Percentiles rank a stretch among this genome's conserved stretches.
phyloP scores from a whole-genome alignment of 2,797 vertebrate species.

The Anguilla pacifica region DNA sequence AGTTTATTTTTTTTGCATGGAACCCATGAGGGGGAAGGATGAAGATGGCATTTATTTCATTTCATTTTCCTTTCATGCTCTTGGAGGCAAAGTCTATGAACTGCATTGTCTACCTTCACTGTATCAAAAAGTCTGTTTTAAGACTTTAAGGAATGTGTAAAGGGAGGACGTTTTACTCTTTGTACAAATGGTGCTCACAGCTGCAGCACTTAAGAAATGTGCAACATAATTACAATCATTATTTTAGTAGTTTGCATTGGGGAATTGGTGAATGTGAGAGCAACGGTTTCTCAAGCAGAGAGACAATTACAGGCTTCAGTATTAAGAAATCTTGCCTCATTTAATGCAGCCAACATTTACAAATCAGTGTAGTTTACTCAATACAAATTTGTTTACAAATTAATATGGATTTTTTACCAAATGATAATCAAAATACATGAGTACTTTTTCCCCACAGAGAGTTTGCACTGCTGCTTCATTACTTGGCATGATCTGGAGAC shows the following conservation, averaged over 20 bases:
- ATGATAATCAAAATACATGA: slow-evolving; percentile 2
- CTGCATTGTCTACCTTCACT: background rate
- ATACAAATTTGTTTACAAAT: slow-evolving; percentile 48
- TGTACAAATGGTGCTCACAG: background rate
- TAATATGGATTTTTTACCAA: slow-evolving; percentile 17
- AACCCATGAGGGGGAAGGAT: too few relatives aligned
- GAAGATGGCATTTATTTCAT: too few relatives aligned
- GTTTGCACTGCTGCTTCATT: background rate
- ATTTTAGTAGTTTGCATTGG: background rate
- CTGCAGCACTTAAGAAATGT: background rate
- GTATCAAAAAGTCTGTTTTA: background rate
- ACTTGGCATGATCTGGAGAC: background rate
- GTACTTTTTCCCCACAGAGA: background rate
- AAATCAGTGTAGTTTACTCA: slow-evolving; percentile 26
- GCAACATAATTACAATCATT: slow-evolving; percentile 4
- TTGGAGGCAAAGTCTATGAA: background rate
- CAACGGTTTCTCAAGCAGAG: slow-evolving; percentile 40
- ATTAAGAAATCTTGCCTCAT: slow-evolving; percentile 33
- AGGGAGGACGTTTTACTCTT: background rate
- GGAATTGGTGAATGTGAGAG: slow-evolving; percentile 31
- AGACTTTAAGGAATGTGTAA: background rate
- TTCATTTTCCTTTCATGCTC: background rate
- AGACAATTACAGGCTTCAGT: slow-evolving; percentile 37
- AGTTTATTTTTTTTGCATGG: too few relatives aligned
- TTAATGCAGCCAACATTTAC: slow-evolving; percentile 15